phyloP scores from a whole-genome alignment of 1,140 invertebrate genomes.

The Papilio xuthus region DNA sequence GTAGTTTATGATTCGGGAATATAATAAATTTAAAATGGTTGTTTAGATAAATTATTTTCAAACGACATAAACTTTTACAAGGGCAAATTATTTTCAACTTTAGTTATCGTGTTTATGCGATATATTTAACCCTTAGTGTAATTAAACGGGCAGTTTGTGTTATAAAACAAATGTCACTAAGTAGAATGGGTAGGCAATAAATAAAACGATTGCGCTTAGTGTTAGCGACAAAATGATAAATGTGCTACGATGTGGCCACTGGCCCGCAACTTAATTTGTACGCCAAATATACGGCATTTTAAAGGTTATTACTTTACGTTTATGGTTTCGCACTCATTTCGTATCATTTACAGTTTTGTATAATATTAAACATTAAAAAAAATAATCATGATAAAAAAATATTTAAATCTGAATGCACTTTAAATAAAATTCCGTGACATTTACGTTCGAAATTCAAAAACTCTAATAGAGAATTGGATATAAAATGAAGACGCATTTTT shows the following conservation, averaged over 20 bases:
- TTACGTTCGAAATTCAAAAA: background rate
- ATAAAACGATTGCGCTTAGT: constrained; percentile 40
- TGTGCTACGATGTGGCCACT: constrained; percentile 37
- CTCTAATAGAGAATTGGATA: background rate
- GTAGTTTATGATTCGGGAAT: background rate
- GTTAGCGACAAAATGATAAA: constrained; percentile 40
- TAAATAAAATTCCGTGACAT: background rate
- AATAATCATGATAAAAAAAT: background rate
- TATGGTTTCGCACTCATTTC: constrained; percentile 26
- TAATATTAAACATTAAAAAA: background rate
- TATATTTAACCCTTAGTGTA: constrained; percentile 29
- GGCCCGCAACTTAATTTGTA: constrained; percentile 39
- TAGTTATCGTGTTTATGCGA: constrained; percentile 30
- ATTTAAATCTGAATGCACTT: background rate
- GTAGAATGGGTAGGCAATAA: constrained; percentile 38
- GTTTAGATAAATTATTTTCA: constrained; percentile 21
- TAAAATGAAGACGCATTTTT: background rate
- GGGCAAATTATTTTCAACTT: constrained; percentile 26
- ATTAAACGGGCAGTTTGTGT: constrained; percentile 38
- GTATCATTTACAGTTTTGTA: constrained; percentile 16
- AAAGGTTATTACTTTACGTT: constrained; percentile 37
- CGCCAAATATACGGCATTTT: constrained; percentile 37
- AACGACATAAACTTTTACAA: constrained; percentile 21
- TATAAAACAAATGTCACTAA: constrained; percentile 40
- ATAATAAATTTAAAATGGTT: background rate